Evolutionary conservation across 1,140 invertebrate species (phyloP), one percentile per base, ranked within the genome.

Genomic region (Phthorimaea operculella): DNA sequence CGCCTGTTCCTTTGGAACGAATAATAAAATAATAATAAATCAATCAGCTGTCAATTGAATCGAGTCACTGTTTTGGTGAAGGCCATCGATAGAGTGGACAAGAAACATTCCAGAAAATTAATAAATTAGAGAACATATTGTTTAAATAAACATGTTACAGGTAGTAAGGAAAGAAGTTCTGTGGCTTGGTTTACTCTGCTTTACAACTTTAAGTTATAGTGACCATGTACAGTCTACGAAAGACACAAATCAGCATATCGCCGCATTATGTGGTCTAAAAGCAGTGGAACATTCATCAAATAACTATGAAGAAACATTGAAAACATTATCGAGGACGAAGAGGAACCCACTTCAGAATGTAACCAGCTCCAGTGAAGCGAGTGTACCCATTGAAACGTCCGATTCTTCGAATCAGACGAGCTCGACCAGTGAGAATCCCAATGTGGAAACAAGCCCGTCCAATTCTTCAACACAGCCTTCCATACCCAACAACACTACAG

Each of bases 401-500:
- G 70, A 74, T 62, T 21, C 21, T 28, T 28, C 48, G 4, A 12
- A 7, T 28, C 55, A 57, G 9, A 50, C 64, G 15, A 68, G 64
- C 51, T 66, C 65, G 14, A 72, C 80, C 45, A 72, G 76, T 36
- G 79, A 81, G 59, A 68, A 53, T 55, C 42, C 70, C 5, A 73
- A 72, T 56, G 47, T 70, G 10, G 77, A 83, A 54, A 61, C 74
- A 48, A 72, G 72, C 10, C 61, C 71, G 33, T 76, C 74, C 15
- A 71, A 76, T 64, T 69, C 70, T 16, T 77, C 76, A 0, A 66
- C 74, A 53, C 49, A 77, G 11, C 53, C 75, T 33, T 52, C 68
- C 15, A 14, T 47, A 4, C 70, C 76, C 0, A 85, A 82, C 66
- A 66, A 60, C 52, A 78, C 90, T 4, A 90, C 89, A 10, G 73